Percentiles rank a stretch among this genome's conserved stretches.
Conservation (phyloP, 2,888 invertebrate species). For the Tetropium fuscum region DNA sequence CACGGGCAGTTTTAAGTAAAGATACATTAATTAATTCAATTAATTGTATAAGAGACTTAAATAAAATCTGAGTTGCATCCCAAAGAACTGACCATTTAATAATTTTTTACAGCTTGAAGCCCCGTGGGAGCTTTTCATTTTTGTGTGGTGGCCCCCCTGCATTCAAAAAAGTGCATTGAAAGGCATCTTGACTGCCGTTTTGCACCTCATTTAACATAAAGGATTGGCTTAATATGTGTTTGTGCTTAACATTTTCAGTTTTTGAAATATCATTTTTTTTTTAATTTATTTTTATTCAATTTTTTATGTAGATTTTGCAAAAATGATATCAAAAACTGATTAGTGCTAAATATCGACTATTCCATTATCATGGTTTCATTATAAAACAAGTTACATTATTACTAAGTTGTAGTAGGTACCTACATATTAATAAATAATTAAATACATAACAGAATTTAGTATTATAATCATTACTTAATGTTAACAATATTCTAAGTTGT, state of each 20-base stretch:
- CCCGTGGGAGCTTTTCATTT: constrained; percentile 61
- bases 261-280: constrained; percentile 31
- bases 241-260: constrained; percentile 36
- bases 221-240: constrained; percentile 50
- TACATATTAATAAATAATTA: neutral
- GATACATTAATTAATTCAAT: constrained; percentile 7
- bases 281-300: neutral
- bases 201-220: constrained; percentile 55
- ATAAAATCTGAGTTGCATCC: constrained; percentile 2
- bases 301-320: neutral
- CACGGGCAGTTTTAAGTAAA: constrained; percentile 13
- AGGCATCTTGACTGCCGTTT: constrained; percentile 58
- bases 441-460: neutral
- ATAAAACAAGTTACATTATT: constrained; percentile 8
- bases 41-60: constrained; percentile 1
- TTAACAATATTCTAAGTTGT: constrained; percentile 21
- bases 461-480: constrained; percentile 10
- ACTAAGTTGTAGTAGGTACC: constrained; percentile 15
- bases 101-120: constrained; percentile 49
- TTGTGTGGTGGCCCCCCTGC: constrained; percentile 60
- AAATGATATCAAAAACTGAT: constrained; percentile 27
- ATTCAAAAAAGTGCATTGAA: constrained; percentile 58
- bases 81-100: constrained; percentile 42
- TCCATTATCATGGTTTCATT: constrained; percentile 33
- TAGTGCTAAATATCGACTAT: constrained; percentile 30